Percentiles rank a stretch among this genome's conserved stretches.
Evolutionary conservation across 2,797 vertebrate species (phyloP).

Genomic region (Oryzias dopingdopingensis): DNA sequence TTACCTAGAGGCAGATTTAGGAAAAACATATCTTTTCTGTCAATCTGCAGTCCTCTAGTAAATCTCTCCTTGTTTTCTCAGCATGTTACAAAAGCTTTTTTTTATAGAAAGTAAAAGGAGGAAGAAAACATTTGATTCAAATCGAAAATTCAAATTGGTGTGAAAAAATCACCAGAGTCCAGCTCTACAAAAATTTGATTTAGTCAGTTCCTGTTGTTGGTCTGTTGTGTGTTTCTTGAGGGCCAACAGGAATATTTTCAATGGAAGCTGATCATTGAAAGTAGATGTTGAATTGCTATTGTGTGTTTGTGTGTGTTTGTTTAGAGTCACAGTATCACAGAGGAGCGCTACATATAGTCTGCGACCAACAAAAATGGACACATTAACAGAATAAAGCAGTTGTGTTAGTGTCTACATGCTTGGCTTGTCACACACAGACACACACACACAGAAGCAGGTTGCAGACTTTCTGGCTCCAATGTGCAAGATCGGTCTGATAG

Average conservation of each 20-base stretch:
- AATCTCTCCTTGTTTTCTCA: too few relatives aligned
- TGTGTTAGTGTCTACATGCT: constrained; percentile 58
- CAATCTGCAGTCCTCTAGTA: too few relatives aligned
- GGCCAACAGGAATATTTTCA: constrained; percentile 4
- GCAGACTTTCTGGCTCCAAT: constrained; percentile 73
- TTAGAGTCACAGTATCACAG: constrained; percentile 9
- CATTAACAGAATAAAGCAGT: constrained; percentile 57
- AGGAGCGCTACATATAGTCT: constrained; percentile 25
- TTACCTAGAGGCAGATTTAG: too few relatives aligned
- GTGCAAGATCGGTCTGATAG: constrained; percentile 68
- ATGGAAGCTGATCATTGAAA: constrained; percentile 18
- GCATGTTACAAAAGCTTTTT: too few relatives aligned
- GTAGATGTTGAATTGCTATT: constrained; percentile 1
- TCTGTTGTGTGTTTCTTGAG: constrained; percentile 10
- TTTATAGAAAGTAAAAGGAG: too few relatives aligned
- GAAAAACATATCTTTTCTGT: too few relatives aligned
- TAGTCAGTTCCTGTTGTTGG: neutral
- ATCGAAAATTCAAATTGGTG: too few relatives aligned
- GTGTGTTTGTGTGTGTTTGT: constrained; percentile 10
- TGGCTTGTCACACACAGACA: constrained; percentile 39
- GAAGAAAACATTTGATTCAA: too few relatives aligned
- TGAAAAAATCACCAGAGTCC: too few relatives aligned
- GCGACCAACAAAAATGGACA: constrained; percentile 34
- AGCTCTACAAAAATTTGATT: neutral
- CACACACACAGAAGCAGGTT: constrained; percentile 51